Base-by-base conservation (phyloP, 2,113 vertebrate species). In the Coturnix japonica region DNA sequence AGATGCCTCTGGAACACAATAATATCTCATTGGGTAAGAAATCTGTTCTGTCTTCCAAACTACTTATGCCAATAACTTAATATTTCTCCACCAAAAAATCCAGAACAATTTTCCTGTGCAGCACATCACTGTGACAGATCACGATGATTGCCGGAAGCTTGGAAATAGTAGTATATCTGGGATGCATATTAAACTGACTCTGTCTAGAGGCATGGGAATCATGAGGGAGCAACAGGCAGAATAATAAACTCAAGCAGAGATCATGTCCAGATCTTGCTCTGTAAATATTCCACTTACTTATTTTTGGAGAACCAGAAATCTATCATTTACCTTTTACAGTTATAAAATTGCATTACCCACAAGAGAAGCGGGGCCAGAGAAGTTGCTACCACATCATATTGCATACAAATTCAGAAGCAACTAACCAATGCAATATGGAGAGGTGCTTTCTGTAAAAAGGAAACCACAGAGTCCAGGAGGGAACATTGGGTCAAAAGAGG, bases 61-160 rank as follows among this genome's bases (percentile, higher is more conserved):
- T 82, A 94, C 85, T 72, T 92, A 64, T 81, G 91, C 87, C 94
- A 96, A 81, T 91, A 93, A 95, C 46, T 80, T 94, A 93, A 94
- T 92, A 93, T 91, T 87, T 89, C 47, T 87, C 13, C 72, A 91
- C 54, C 39, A 87, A 92, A 86, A 90, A 78, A 75, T 31, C 85
- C 56, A 93, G 59, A 88, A 72, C 28, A 69, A 33, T 83, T 89
- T 80, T 78, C 69, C 81, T 85, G 78, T 71, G 64, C 30, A 66
- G 78, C 71, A 54, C 21, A 2, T 87, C 72, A 85, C 39, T 53
- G 39, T 95, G 87, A 91, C 79, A 85, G 88, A 89, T 60, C 92
- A 70, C 64, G 87, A 67, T 1, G 12, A 61, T 10, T 83, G 87
- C 72, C 91, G 91, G 79, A 87, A 78, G 86, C 79, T 80, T 80